Evolutionary conservation across 2,797 vertebrate species (phyloP), one percentile per base, ranked within the genome.

Genomic region (Eulemur coronatus): DNA sequence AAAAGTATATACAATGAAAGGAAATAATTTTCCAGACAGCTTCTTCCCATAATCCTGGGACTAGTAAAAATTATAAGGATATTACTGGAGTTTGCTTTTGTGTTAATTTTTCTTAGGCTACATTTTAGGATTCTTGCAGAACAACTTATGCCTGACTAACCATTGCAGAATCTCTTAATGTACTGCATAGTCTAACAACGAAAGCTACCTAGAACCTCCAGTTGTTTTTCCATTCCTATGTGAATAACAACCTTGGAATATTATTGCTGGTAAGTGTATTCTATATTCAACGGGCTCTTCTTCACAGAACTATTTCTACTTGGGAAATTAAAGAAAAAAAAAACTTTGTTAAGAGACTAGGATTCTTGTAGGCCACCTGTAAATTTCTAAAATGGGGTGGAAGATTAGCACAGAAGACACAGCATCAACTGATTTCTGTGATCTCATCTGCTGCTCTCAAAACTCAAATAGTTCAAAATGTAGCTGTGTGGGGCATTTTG

Each of bases 331-430:
- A 79, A 86, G 10, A 72, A 91, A 95, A 79, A 55, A 41, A 57
- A 41, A 69, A 24, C 6, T 76, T 43, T 57, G 5, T 85, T 84
- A 80, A 30, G 20, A 87, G 41, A 92, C 94, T 6, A 84, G 18
- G 18, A 87, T 69, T 93, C 13, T 55, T 95, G 10, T 33, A 85
- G 24, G 17, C 43, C 84, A 78, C 15, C 28, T 75, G 80, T 48
- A 24, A 69, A 52, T 85, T 95, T 91, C 86, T 96, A 38, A 96
- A 95, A 87, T 94, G 41, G 52, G 59, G n/a, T 94, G 20, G 69
- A 96, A 69, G 48, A 33, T 35, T 85, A 61, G 18, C 38, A 82
- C 22, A 94, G 41, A 70, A 28, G n/a, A 80, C 26, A 78, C 9
- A 73, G 57, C 41, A 69, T 59, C 30, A 82, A 59, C 15, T 92